Evolutionary conservation across 1,140 invertebrate genomes (phyloP).

Genomic region (Drosophila nigrodunni): DNA sequence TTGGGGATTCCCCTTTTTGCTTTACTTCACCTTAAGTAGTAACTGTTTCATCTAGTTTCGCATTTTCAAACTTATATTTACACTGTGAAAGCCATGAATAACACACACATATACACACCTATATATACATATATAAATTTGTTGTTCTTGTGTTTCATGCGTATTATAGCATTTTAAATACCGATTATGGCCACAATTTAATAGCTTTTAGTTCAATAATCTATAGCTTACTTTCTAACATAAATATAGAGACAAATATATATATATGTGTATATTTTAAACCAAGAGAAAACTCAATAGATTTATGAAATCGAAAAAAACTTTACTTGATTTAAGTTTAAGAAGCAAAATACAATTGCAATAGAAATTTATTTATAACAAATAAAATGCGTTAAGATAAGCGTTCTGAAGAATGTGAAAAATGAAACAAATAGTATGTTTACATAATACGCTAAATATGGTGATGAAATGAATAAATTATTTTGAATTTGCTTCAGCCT

Average conservation of each 20-base stretch:
- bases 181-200: slow-evolving; percentile 30
- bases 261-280: slow-evolving; percentile 37
- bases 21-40: background rate
- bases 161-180: slow-evolving; percentile 44
- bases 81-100: slow-evolving; percentile 7
- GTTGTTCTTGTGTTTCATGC: slow-evolving; percentile 36
- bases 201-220: slow-evolving; percentile 36
- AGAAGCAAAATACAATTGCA: slow-evolving; percentile 23
- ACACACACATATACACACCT: background rate
- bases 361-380: slow-evolving; percentile 28
- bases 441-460: background rate
- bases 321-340: slow-evolving; percentile 34
- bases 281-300: slow-evolving; percentile 23
- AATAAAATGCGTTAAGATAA: slow-evolving; percentile 30
- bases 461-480: background rate
- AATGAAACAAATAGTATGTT: background rate
- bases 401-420: slow-evolving; percentile 6
- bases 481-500: background rate
- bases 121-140: slow-evolving; percentile 32
- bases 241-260: slow-evolving; percentile 21
- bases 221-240: slow-evolving; percentile 36
- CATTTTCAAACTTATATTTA: slow-evolving; percentile 3
- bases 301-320: slow-evolving; percentile 38
- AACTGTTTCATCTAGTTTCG: slow-evolving; percentile 10
- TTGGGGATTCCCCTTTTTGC: background rate